Evolutionary conservation across 2,113 vertebrate species (phyloP).

Genomic region (Osmerus mordax): DNA sequence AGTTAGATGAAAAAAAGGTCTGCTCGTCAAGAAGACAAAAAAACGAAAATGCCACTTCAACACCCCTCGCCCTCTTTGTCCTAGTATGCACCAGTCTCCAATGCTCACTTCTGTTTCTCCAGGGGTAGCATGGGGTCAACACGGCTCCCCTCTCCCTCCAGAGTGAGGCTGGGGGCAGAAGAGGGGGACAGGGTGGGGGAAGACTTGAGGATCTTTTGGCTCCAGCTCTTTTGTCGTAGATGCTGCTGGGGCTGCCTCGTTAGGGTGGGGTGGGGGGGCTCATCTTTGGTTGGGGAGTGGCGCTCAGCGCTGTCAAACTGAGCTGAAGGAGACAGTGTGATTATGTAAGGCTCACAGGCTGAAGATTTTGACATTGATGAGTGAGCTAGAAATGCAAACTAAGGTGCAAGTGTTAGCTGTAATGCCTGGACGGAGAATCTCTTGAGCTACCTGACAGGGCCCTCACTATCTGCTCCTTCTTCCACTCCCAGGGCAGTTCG

Average conservation of each 20-base stretch:
- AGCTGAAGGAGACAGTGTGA: slow-evolving; percentile 60
- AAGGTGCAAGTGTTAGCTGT: too few species aligned
- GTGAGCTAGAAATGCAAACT: too few species aligned
- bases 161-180: slow-evolving; percentile 38
- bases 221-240: slow-evolving; percentile 84
- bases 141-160: slow-evolving; percentile 55
- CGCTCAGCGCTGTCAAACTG: slow-evolving; percentile 80
- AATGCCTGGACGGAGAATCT: too few species aligned
- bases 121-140: slow-evolving; percentile 79
- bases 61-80: not conserved
- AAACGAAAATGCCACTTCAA: not conserved
- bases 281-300: slow-evolving; percentile 64
- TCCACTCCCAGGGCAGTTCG: slow-evolving; percentile 90
- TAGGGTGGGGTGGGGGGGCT: slow-evolving; percentile 47
- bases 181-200: slow-evolving; percentile 34
- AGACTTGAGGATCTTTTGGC: slow-evolving; percentile 76
- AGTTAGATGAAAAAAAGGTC: not conserved
- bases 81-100: not conserved
- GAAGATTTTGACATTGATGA: too few species aligned
- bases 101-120: slow-evolving; percentile 83
- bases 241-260: slow-evolving; percentile 57
- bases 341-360: too few species aligned
- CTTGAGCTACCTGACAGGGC: slow-evolving; percentile 78
- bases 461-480: slow-evolving; percentile 82
- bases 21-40: not conserved